Percentiles rank a stretch among this genome's conserved stretches.
Conservation (phyloP, 2,888 invertebrate genomes). For the Cheilosia impressa region DNA sequence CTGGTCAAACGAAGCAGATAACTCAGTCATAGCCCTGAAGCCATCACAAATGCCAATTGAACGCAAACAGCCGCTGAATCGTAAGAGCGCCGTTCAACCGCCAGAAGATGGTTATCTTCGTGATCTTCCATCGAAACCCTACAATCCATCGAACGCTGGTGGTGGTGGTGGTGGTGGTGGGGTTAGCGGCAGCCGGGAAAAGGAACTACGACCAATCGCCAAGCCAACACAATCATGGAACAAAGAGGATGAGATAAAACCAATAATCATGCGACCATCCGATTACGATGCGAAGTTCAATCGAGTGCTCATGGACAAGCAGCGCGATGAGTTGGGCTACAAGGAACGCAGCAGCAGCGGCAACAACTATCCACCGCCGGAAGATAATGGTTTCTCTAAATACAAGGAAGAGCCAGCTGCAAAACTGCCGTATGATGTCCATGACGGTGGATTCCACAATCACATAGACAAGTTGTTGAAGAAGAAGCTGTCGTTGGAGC, state of each 20-base stretch:
- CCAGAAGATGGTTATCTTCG: slow-evolving; percentile 82
- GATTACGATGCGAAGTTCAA: slow-evolving; percentile 83
- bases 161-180: slow-evolving; percentile 25
- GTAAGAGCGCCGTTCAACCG: slow-evolving; percentile 81
- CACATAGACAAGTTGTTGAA: slow-evolving; percentile 81
- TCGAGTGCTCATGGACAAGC: slow-evolving; percentile 80
- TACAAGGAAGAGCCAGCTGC: slow-evolving; percentile 64
- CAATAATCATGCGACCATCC: slow-evolving; percentile 82
- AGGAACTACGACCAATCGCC: slow-evolving; percentile 67
- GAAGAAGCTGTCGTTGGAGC: slow-evolving; percentile 79
- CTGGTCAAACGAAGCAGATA: slow-evolving; percentile 83
- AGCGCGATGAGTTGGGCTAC: slow-evolving; percentile 77
- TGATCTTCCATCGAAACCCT: slow-evolving; percentile 82
- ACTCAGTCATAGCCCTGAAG: slow-evolving; percentile 82
- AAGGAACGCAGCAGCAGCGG: slow-evolving; percentile 75
- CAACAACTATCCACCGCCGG: slow-evolving; percentile 69
- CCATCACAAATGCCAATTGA: slow-evolving; percentile 82
- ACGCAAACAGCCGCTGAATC: slow-evolving; percentile 80
- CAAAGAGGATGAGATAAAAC: slow-evolving; percentile 83
- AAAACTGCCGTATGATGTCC: slow-evolving; percentile 71
- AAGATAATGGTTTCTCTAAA: slow-evolving; percentile 71
- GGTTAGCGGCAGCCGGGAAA: slow-evolving; percentile 71
- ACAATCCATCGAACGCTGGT: slow-evolving; percentile 77
- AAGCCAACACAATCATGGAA: slow-evolving; percentile 78
- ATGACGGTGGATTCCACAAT: slow-evolving; percentile 81